Evolutionary conservation across 2,888 invertebrate species (phyloP).

Genomic region (Hybos culiciformis): DNA sequence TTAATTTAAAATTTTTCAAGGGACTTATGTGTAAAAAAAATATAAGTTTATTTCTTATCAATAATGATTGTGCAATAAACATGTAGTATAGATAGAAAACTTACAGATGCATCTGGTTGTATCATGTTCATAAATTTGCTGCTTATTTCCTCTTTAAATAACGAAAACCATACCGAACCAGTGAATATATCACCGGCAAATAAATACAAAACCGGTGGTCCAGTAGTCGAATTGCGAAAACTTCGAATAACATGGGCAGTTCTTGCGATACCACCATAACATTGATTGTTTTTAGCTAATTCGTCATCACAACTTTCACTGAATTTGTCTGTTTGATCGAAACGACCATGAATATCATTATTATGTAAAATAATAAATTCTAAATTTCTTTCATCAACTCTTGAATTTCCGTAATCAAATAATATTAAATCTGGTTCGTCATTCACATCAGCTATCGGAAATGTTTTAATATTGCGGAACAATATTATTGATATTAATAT

Average conservation of each 20-base stretch:
- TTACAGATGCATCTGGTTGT: constrained; percentile 69
- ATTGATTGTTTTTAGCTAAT: constrained; percentile 42
- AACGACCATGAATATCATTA: constrained; percentile 76
- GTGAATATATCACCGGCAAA: constrained; percentile 83
- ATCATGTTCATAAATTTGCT: constrained; percentile 59
- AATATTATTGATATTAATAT: too few species aligned
- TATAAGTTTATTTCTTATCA: too few species aligned
- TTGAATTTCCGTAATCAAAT: too few species aligned
- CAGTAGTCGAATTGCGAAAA: constrained; percentile 40
- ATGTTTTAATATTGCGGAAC: too few species aligned
- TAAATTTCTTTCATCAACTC: too few species aligned
- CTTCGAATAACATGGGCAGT: constrained; percentile 42
- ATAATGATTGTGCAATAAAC: too few species aligned
- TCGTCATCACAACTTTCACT: constrained; percentile 43
- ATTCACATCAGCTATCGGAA: too few species aligned
- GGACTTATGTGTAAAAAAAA: too few species aligned
- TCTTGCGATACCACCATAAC: constrained; percentile 74
- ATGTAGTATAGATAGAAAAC: constrained; percentile 26
- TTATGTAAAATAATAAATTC: constrained; percentile 60
- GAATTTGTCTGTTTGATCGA: constrained; percentile 54
- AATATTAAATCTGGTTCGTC: too few species aligned
- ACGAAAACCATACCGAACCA: constrained; percentile 68
- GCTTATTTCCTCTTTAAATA: constrained; percentile 67
- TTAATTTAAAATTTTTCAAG: too few species aligned
- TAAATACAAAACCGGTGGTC: constrained; percentile 53